Base-by-base conservation (phyloP, 1,140 invertebrate species). In the Pseudomyrmex concolor region DNA sequence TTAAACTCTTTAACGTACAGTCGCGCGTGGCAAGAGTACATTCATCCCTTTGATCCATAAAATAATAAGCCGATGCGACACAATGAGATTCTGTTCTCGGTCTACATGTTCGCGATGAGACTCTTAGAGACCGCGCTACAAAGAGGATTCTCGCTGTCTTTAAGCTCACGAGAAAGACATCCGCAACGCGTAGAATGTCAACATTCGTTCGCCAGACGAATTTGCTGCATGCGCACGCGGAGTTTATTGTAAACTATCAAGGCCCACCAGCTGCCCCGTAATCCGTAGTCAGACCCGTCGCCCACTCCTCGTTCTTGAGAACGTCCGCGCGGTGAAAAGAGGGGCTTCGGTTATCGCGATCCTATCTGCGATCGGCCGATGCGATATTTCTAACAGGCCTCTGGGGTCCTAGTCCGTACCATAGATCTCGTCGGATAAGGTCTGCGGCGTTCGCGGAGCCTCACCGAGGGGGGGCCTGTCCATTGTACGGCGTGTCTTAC, bases 351-450 rank as follows among this genome's bases (percentile, higher is more conserved):
- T 90, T 93, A 93, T 93, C 93, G 86, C 48, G 83, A 86, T 73
- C 60, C 91, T 87, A 93, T 93, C 93, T 89, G 84, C 87, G 93
- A 93, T 93, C 90, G 87, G 85, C 54, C 86, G 81, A 45, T 34
- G 83, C 89, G 92, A 93, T 93, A 93, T 91, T 92, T 93, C 91
- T 93, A 93, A 93, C 93, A 93, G 92, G 89, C 90, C 90, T 87
- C 88, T 87, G 87, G 89, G 85, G 5, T 90, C 89, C 91, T 91
- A 89, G 86, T 87, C 73, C 80, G 57, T 84, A 80, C 89, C 82
- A 88, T 86, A 90, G 93, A 93, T 93, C 88, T 85, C 60, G 67
- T 17, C 70, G 86, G 92, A 93, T 93, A 93, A 93, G 91, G 83
- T 86, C 85, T 91, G 89, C 87, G 89, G 92, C 90, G 91, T 90